phyloP scores from a whole-genome alignment of 2,888 invertebrate species.

The Ormia ochracea region DNA sequence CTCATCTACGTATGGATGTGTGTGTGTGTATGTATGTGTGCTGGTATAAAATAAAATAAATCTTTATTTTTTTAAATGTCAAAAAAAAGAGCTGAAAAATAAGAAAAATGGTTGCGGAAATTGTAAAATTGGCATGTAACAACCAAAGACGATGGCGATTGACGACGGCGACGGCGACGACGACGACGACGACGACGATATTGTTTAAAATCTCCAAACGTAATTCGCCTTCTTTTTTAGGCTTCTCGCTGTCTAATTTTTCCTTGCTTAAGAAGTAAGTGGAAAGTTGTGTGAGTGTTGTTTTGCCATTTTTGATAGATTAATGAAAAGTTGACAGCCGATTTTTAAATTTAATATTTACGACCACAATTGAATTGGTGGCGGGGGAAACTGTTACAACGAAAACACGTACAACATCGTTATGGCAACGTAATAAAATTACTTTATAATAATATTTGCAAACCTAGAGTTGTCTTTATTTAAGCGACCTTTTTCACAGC shows the following conservation, averaged over 20 bases:
- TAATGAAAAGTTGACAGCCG: conserved; percentile 20
- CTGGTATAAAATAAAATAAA: background rate
- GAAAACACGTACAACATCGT: background rate
- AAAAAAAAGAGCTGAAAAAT: background rate
- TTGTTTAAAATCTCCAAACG: conserved; percentile 37
- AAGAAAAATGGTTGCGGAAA: conserved; percentile 59
- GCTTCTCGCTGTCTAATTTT: background rate
- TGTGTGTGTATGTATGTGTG: no score
- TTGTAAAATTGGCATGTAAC: conserved; percentile 58
- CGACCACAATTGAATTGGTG: background rate
- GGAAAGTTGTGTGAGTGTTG: background rate
- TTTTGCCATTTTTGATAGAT: conserved; percentile 24
- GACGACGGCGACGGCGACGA: no score
- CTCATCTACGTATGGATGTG: no score
- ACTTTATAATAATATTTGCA: no score
- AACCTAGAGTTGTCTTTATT: no score
- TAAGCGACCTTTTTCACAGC: no score
- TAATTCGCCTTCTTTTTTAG: background rate
- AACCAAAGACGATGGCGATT: conserved; percentile 25
- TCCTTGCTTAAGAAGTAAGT: background rate
- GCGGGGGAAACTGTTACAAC: background rate
- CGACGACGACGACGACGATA: conserved; percentile 27
- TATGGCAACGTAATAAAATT: background rate
- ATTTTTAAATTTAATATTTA: background rate
- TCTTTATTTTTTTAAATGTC: background rate